Conservation (phyloP, 1,140 invertebrate genomes). For the Scaptomyza hsui region DNA sequence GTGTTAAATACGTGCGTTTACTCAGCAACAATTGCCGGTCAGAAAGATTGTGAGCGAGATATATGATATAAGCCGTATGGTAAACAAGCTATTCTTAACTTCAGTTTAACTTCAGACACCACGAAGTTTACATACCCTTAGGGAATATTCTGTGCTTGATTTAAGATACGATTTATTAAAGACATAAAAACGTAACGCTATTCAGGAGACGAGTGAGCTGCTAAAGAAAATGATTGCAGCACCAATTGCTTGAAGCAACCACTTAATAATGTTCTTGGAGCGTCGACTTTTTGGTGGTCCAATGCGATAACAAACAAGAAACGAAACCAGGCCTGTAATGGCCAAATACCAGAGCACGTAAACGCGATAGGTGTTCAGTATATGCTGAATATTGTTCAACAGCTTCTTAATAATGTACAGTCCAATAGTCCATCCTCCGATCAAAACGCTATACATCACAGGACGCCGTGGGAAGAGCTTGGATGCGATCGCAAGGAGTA, state of each 20-base stretch:
- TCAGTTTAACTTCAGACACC: neutral
- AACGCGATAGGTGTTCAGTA: slow-evolving; percentile 88
- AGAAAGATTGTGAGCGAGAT: slow-evolving; percentile 26
- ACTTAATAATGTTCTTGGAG: slow-evolving; percentile 93
- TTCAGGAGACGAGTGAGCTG: slow-evolving; percentile 84
- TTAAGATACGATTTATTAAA: no score
- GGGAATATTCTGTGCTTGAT: slow-evolving; percentile 1
- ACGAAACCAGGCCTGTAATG: slow-evolving; percentile 90
- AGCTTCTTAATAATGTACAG: slow-evolving; percentile 91
- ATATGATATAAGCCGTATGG: slow-evolving; percentile 20
- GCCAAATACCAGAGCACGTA: slow-evolving; percentile 91
- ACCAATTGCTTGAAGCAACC: slow-evolving; percentile 91
- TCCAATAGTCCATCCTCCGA: slow-evolving; percentile 92
- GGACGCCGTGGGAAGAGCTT: slow-evolving; percentile 92
- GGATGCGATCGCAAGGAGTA: slow-evolving; percentile 91
- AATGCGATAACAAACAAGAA: slow-evolving; percentile 93
- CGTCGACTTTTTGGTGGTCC: slow-evolving; percentile 92
- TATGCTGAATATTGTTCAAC: slow-evolving; percentile 89
- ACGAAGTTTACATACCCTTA: slow-evolving; percentile 12
- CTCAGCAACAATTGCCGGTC: slow-evolving; percentile 49
- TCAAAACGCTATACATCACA: slow-evolving; percentile 89
- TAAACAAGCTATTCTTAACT: slow-evolving; percentile 8
- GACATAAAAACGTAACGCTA: no score
- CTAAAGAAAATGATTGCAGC: slow-evolving; percentile 90
- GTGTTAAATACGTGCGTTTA: slow-evolving; percentile 35